Evolutionary conservation across 2,888 invertebrate species (phyloP).

Genomic region (Coleophora flavipennella): DNA sequence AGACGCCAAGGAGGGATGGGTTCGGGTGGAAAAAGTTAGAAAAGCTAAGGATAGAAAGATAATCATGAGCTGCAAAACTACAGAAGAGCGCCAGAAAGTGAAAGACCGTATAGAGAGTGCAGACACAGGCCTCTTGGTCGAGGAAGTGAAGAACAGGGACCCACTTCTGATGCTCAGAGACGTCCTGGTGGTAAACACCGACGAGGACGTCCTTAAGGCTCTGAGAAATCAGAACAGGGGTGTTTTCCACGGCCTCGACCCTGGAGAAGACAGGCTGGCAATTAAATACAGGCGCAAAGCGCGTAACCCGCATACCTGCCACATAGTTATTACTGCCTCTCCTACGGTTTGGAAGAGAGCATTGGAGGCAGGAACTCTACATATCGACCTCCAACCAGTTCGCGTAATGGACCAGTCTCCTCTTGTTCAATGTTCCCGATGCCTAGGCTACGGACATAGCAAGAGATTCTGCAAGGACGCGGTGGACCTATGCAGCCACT

Average conservation of each 20-base stretch:
- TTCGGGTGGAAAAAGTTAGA: conserved; percentile 8
- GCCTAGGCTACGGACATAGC: not conserved
- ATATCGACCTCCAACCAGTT: conserved; percentile 15
- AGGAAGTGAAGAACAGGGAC: conserved; percentile 7
- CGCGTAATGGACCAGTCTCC: conserved; percentile 13
- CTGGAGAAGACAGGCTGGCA: not conserved
- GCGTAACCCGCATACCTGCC: not conserved
- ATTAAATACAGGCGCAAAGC: not conserved
- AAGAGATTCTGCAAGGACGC: not conserved
- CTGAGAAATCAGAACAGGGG: not conserved
- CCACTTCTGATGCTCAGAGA: conserved; percentile 6
- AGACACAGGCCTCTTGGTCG: not conserved
- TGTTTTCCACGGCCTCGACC: not conserved
- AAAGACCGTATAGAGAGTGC: not conserved
- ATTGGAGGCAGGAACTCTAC: conserved; percentile 6
- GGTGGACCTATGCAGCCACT: not conserved
- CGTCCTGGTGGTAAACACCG: not conserved
- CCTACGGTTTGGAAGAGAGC: conserved; percentile 6
- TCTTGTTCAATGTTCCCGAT: conserved; percentile 9
- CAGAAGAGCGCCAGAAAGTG: conserved; percentile 1
- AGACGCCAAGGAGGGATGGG: conserved; percentile 6
- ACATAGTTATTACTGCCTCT: conserved; percentile 2
- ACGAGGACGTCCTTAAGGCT: not conserved
- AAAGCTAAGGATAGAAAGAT: conserved; percentile 11
- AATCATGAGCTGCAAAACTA: conserved; percentile 6